phyloP scores from a whole-genome alignment of 2,888 invertebrate genomes.

The Ormyrus thymus region DNA sequence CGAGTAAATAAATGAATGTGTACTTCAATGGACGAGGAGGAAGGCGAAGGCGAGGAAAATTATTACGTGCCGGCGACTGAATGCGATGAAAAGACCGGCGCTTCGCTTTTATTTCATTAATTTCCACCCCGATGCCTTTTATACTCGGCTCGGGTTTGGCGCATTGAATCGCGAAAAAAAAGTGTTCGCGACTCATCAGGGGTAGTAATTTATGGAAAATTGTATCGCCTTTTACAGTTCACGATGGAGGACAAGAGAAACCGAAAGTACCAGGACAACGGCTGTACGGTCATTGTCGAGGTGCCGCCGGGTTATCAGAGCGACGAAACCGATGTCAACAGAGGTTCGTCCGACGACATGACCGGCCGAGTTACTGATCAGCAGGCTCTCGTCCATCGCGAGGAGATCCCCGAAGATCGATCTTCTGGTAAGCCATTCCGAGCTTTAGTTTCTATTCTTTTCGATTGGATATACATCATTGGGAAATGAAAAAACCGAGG shows the following conservation, averaged over 20 bases:
- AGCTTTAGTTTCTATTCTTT: neutral
- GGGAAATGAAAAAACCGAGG: neutral
- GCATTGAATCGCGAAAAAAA: too few species aligned
- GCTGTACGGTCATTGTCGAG: slow-evolving; percentile 71
- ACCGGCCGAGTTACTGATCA: slow-evolving; percentile 73
- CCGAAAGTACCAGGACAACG: slow-evolving; percentile 67
- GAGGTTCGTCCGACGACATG: slow-evolving; percentile 65
- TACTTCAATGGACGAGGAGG: too few species aligned
- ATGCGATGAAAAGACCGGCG: too few species aligned
- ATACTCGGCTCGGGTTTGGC: too few species aligned
- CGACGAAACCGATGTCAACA: slow-evolving; percentile 61
- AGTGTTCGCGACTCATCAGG: too few species aligned
- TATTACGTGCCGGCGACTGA: too few species aligned
- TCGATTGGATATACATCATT: too few species aligned
- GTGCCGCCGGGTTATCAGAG: slow-evolving; percentile 68
- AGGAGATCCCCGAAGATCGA: slow-evolving; percentile 65
- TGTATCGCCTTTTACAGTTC: slow-evolving; percentile 62
- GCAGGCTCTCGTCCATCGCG: slow-evolving; percentile 77
- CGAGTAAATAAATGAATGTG: too few species aligned
- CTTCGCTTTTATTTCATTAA: too few species aligned
- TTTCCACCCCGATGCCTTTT: too few species aligned
- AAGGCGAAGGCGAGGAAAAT: too few species aligned
- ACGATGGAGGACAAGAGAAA: slow-evolving; percentile 69
- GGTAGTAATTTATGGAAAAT: too few species aligned
- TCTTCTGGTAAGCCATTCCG: slow-evolving; percentile 60